Conservation (phyloP, 2,113 vertebrate species). For the Salminus brasiliensis region DNA sequence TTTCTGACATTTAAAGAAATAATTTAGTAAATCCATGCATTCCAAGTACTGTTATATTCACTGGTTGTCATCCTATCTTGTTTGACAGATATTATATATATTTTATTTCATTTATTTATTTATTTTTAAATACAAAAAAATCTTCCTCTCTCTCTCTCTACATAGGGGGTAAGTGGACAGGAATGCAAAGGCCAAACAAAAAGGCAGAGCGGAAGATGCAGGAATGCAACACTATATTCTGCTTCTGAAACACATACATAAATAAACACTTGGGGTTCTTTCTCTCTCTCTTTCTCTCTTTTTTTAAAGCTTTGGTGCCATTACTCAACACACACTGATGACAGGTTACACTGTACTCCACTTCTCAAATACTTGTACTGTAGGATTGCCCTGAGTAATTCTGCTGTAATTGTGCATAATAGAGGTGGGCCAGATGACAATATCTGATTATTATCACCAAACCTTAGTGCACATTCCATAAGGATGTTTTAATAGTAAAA, state of each 20-base stretch:
- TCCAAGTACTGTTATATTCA: not conserved
- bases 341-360: conserved; percentile 38
- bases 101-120: no score
- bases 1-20: conserved; percentile 22
- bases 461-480: no score
- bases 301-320: not conserved
- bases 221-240: conserved; percentile 42
- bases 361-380: no score
- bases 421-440: no score
- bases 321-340: conserved; percentile 7
- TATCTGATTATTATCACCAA: no score
- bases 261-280: conserved; percentile 51
- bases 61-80: no score
- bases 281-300: no score
- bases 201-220: conserved; percentile 40
- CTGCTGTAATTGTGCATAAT: no score
- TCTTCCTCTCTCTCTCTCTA: not conserved
- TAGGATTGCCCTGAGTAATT: no score
- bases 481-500: no score
- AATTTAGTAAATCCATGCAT: not conserved
- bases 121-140: no score
- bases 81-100: no score
- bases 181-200: conserved; percentile 41
- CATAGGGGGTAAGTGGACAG: conserved; percentile 29
- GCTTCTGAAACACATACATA: conserved; percentile 20